phyloP scores from a whole-genome alignment of 2,888 invertebrate species.

The Machimus atricapillus region DNA sequence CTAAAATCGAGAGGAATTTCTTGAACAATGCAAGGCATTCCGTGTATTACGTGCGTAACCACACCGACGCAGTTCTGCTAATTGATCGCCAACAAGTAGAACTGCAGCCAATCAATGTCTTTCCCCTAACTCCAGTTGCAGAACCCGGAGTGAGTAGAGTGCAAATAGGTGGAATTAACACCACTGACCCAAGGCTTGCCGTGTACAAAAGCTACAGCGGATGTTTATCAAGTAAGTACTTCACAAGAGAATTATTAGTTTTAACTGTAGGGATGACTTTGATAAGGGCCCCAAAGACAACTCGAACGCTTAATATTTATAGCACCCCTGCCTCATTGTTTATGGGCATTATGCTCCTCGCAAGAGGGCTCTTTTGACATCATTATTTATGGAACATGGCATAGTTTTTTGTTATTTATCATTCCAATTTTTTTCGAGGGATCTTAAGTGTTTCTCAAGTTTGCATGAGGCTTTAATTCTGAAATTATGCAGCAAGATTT shows the following conservation, averaged over 20 bases:
- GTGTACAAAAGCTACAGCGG: conserved; percentile 88
- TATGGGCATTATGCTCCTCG: conserved; percentile 39
- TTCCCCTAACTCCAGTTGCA: conserved; percentile 73
- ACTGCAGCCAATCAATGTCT: conserved; percentile 72
- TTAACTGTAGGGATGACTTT: conserved; percentile 27
- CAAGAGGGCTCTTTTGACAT: conserved; percentile 42
- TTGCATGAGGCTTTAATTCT: neutral
- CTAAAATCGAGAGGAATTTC: conserved; percentile 80
- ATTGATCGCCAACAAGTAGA: conserved; percentile 80
- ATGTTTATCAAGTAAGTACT: conserved; percentile 82
- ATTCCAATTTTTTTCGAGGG: neutral
- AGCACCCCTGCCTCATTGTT: conserved; percentile 5
- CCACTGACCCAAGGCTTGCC: conserved; percentile 80
- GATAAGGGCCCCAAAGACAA: conserved; percentile 12
- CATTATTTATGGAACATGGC: conserved; percentile 43
- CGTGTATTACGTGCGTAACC: conserved; percentile 73
- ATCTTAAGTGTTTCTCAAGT: neutral
- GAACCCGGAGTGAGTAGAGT: conserved; percentile 80
- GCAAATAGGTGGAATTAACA: conserved; percentile 86
- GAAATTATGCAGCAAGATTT: neutral
- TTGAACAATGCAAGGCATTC: conserved; percentile 80
- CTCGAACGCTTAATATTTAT: conserved; percentile 35
- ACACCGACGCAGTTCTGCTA: conserved; percentile 73
- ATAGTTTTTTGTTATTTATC: conserved; percentile 38
- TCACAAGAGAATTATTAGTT: conserved; percentile 41